A percentile compares a stretch with the other conserved stretches of the same genome.
Evolutionary conservation across 2,797 vertebrate species (phyloP).

Genomic region (Hemibagrus guttatus): DNA sequence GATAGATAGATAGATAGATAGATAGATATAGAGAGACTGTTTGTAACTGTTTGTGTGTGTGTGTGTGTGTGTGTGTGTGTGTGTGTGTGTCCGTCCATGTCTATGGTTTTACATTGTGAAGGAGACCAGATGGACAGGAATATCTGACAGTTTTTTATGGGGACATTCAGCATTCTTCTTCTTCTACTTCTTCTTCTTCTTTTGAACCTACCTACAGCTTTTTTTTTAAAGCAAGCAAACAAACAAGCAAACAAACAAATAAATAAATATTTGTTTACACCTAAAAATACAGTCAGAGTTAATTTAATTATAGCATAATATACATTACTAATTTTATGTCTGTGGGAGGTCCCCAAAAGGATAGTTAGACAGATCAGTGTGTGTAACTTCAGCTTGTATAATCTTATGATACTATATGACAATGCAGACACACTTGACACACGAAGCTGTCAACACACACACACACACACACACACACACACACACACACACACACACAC

Average conservation of each 20-base stretch:
- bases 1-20: slow-evolving; percentile 53
- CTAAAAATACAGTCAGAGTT: background rate
- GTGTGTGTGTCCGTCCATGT: no score
- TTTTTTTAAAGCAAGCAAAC: background rate
- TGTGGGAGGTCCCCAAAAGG: background rate
- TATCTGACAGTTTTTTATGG: background rate
- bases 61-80: slow-evolving; percentile 14
- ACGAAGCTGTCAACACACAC: slow-evolving; percentile 43
- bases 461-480: slow-evolving; percentile 61
- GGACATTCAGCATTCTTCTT: background rate
- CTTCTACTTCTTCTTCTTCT: background rate
- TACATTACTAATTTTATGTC: background rate
- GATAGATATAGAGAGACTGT: slow-evolving; percentile 59
- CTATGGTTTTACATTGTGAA: background rate
- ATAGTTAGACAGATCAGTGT: background rate
- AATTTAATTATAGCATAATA: background rate
- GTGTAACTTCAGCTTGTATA: background rate
- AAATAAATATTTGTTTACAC: no score
- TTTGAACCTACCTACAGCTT: background rate
- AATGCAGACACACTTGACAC: slow-evolving; percentile 65
- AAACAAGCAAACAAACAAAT: background rate
- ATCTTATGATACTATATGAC: slow-evolving; percentile 61
- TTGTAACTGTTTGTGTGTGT: slow-evolving; percentile 62
- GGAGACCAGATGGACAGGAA: slow-evolving; percentile 16
- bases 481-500: slow-evolving; percentile 64